Evolutionary conservation across 92 coral and sea anemone species (phyloP).

Genomic region (Palythoa grandiflora): DNA sequence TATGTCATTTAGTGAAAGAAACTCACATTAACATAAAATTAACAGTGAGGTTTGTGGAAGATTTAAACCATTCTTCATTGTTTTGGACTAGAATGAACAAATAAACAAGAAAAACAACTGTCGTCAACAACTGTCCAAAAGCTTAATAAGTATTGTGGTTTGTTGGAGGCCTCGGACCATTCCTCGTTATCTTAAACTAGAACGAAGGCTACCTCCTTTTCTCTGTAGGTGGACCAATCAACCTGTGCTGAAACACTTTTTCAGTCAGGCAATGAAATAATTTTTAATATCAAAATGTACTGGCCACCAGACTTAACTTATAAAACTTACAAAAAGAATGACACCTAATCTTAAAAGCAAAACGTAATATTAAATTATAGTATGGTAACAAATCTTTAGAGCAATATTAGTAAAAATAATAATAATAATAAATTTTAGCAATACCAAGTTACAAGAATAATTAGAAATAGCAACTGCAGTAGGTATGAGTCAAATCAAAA

Average conservation of each 20-base stretch:
- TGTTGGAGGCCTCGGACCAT: conserved; percentile 90
- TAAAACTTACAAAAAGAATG: too few relatives aligned
- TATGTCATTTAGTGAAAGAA: too few relatives aligned
- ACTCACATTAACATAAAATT: too few relatives aligned
- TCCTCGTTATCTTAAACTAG: conserved; percentile 50
- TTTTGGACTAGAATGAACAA: background rate
- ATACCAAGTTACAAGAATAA: too few relatives aligned
- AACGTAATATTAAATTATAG: too few relatives aligned
- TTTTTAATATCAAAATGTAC: background rate
- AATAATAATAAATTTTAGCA: too few relatives aligned
- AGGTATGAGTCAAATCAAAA: too few relatives aligned
- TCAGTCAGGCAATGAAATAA: conserved; percentile 3
- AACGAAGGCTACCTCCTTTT: conserved; percentile 84
- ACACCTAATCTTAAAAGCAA: too few relatives aligned
- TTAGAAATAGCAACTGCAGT: too few relatives aligned
- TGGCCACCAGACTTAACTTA: conserved; percentile 5
- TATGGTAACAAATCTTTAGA: too few relatives aligned
- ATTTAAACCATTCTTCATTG: background rate
- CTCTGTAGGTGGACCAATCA: conserved; percentile 64
- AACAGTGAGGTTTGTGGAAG: background rate
- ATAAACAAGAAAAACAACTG: background rate
- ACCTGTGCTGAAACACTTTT: conserved; percentile 22
- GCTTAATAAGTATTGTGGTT: background rate
- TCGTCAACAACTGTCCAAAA: background rate
- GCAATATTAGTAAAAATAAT: background rate